These are phyloP conservation scores for Lasioglossum albipes DNA, from an alignment of 1,140 invertebrate genomes.

Conservation along the genomic window DNA sequence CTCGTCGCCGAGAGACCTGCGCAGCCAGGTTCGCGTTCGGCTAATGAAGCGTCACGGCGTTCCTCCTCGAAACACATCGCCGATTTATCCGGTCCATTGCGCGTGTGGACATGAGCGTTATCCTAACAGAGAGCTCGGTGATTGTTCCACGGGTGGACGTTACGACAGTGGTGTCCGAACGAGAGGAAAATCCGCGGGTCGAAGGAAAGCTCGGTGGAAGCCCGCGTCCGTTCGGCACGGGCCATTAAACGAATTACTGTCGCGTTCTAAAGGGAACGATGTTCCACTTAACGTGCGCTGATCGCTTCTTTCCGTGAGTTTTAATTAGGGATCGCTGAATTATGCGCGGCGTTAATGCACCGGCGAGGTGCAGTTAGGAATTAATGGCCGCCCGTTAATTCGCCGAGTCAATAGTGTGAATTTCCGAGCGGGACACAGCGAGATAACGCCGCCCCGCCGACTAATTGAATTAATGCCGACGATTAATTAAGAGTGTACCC, in stretches of 20 bases:
- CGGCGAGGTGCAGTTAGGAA: slow-evolving; percentile 8
- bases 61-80: slow-evolving; percentile 74
- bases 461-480: slow-evolving; percentile 28
- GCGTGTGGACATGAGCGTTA: slow-evolving; percentile 45
- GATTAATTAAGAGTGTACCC: slow-evolving; percentile 22
- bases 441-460: not conserved
- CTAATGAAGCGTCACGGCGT: slow-evolving; percentile 78
- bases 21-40: slow-evolving; percentile 62
- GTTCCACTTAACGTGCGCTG: slow-evolving; percentile 28
- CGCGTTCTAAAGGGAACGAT: slow-evolving; percentile 40
- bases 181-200: too few species aligned
- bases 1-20: slow-evolving; percentile 74
- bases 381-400: slow-evolving; percentile 31
- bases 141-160: slow-evolving; percentile 57
- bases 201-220: too few species aligned
- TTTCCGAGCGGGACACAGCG: slow-evolving; percentile 23
- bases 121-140: slow-evolving; percentile 53
- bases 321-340: slow-evolving; percentile 40
- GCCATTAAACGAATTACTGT: slow-evolving; percentile 38
- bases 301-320: slow-evolving; percentile 41
- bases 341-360: slow-evolving; percentile 22
- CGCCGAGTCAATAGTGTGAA: slow-evolving; percentile 45
- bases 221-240: not conserved
- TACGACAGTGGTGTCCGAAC: too few species aligned
- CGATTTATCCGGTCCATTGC: slow-evolving; percentile 74